A percentile compares a stretch with the other conserved stretches of the same genome.
These are phyloP conservation scores for Brachionus plicatilis DNA, from an alignment of 1,140 invertebrate species.

Conservation along the genomic window DNA sequence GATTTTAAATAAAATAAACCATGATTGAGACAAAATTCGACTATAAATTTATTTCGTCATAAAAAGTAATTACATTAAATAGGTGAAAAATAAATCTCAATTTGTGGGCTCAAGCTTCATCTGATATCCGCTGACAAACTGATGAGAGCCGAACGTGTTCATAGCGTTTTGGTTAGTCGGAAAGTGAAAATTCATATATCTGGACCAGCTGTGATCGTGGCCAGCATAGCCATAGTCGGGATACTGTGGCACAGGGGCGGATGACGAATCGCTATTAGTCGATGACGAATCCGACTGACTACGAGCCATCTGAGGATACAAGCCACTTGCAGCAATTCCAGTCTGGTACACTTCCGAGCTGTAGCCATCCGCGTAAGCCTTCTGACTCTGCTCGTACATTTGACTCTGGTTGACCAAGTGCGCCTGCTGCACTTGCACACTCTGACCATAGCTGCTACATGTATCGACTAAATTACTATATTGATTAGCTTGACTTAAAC, in stretches of 20 bases:
- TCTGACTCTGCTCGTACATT: neutral
- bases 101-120: slow-evolving; percentile 21
- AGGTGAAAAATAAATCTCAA: neutral
- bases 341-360: neutral
- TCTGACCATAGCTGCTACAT: neutral
- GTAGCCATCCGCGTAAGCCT: neutral
- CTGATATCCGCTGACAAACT: slow-evolving; percentile 14
- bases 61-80: neutral
- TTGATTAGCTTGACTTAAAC: neutral
- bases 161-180: neutral
- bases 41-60: neutral
- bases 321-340: neutral
- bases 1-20: neutral
- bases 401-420: neutral
- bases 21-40: neutral
- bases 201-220: neutral
- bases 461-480: neutral
- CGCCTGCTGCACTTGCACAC: neutral
- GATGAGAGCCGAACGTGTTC: neutral
- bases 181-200: slow-evolving; percentile 17
- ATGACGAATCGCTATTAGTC: neutral
- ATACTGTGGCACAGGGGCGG: neutral
- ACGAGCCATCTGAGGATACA: neutral
- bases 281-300: neutral
- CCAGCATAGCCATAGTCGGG: neutral